Base-by-base conservation (phyloP, 2,113 vertebrate genomes). In the Eclectus roratus region DNA sequence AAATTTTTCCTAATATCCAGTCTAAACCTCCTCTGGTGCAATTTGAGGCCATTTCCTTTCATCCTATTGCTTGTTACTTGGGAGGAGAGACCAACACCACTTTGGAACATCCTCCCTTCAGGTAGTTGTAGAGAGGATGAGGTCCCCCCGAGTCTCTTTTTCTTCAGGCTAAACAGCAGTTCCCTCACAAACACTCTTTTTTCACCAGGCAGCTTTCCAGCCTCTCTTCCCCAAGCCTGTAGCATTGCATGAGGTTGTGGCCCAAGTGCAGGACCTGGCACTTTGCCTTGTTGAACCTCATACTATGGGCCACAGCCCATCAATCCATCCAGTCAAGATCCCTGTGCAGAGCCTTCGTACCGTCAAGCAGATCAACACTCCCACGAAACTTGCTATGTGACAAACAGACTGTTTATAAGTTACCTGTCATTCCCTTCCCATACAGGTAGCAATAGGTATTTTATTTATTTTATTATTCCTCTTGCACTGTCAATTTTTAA, bases 231-330 rank as follows among this genome's bases (percentile, higher is more conserved):
- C 58, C 23, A 17, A 60, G 58, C 58, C 35, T 35, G 56, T 61
- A 61, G 58, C 7, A 3, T 37, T 61, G 58, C 58, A 17, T 61
- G 35, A 17, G 35, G 16, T 37, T 61, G 21, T 58, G 56, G 33
- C 56, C 21, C 56, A 35, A 24, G 56, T 35, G 56, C 56, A 58
- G 33, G 14, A 58, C 56, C 33, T 58, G 56, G 33, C 56, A 58
- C 21, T 58, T 58, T 58, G 33, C 33, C 56, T 58, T 58, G 33
- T 58, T 15, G 56, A 58, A 10, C 13, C 7, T 65, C 28, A 17
- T 71, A 39, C 31, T 33, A 8, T 19, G 78, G 18, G 58, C 35
- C 18, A 37, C 0, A 0, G 43, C 14, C 49, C 49, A 72, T 44
- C 37, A 33, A 1, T 37, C 16, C 44, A 79, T 4, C 28, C 11